A percentile compares a stretch with the other conserved stretches of the same genome.
Conservation (phyloP, 2,888 invertebrate species). For the Mechanitis messenoides region DNA sequence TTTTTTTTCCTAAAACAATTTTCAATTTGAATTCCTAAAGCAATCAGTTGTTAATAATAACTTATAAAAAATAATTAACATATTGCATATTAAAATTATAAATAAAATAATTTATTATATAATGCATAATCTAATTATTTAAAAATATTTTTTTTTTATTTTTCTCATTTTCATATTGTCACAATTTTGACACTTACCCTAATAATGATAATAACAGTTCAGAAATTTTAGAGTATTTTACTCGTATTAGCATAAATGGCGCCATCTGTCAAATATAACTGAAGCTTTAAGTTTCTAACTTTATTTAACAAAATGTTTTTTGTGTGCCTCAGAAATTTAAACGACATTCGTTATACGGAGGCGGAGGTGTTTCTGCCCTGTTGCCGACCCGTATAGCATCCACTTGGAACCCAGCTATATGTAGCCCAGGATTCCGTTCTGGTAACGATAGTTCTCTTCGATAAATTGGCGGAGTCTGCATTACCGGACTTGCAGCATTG, state of each 20-base stretch:
- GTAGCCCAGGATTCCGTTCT: constrained; percentile 47
- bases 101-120: no score
- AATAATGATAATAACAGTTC: no score
- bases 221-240: no score
- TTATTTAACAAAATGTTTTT: background rate
- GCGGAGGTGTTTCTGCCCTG: constrained; percentile 64
- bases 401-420: constrained; percentile 37
- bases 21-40: no score
- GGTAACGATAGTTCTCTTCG: constrained; percentile 55
- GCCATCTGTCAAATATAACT: no score
- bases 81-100: no score
- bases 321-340: constrained; percentile 40
- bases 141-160: no score
- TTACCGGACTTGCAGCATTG: constrained; percentile 51
- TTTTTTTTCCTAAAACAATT: constrained; percentile 16
- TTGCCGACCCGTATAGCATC: constrained; percentile 52
- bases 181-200: no score
- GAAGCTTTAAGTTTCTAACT: no score
- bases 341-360: constrained; percentile 64
- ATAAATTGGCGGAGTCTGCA: constrained; percentile 62
- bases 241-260: no score
- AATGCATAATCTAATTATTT: no score
- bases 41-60: background rate
- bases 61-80: background rate
- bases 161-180: no score